A percentile compares a stretch with the other conserved stretches of the same genome.
Evolutionary conservation across 2,113 vertebrate genomes (phyloP).

Genomic region (Crotalus helleri): DNA sequence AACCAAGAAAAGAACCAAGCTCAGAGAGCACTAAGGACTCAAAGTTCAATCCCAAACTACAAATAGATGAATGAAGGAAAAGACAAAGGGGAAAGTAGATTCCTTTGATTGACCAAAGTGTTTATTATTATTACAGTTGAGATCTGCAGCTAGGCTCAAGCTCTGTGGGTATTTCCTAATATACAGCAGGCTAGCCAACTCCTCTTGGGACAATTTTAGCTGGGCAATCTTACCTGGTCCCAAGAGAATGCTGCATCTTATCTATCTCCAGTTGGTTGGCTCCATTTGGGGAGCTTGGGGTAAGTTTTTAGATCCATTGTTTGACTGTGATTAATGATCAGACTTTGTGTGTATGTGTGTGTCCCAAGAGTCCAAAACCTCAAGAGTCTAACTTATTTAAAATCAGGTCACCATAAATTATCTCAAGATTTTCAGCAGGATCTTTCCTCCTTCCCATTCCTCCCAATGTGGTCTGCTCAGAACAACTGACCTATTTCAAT

Average conservation of each 20-base stretch:
- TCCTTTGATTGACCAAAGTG: not conserved
- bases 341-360: not conserved
- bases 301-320: not conserved
- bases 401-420: not conserved
- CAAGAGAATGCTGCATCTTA: not conserved
- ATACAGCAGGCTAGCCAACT: not conserved
- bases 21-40: not conserved
- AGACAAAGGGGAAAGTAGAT: not conserved
- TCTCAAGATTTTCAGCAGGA: not conserved
- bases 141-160: not conserved
- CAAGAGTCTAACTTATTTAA: not conserved
- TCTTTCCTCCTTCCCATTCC: not conserved
- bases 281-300: not conserved
- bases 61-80: not conserved
- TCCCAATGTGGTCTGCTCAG: not conserved
- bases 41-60: not conserved
- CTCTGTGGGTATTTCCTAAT: not conserved
- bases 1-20: not conserved
- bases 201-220: not conserved
- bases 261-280: not conserved
- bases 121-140: not conserved
- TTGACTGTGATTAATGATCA: not conserved
- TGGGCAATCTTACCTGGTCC: not conserved
- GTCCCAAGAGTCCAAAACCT: not conserved
- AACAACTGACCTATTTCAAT: not conserved